Evolutionary conservation across 2,797 vertebrate genomes (phyloP), one percentile per base, ranked within the genome.

Genomic region (Vespertilio murinus): DNA sequence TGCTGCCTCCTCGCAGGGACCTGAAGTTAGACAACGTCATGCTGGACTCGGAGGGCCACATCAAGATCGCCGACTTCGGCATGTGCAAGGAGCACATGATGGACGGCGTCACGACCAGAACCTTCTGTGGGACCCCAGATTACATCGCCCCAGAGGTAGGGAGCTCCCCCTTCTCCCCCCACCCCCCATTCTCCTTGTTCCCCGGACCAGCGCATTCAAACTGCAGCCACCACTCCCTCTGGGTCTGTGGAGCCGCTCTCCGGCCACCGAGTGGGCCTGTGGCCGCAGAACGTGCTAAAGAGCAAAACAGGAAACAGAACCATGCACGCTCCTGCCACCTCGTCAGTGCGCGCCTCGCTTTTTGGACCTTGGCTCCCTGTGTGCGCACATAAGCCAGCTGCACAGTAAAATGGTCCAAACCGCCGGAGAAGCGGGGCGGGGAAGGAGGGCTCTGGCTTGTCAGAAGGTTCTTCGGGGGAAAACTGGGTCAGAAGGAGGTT

Each of bases 1-100:
- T 13, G 33, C 71, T n/a, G 52, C 77, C 97, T 97, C 97, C 96
- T 94, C 91, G 17, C 93, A 99, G 99, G 98, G 99, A 99, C 97
- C 98, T 99, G 97, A 99, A 99, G 98, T 98, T 99, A 94, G 99
- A 99, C 88, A 99, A 99, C 0, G 99, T 99, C 97, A 99, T 99
- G 99, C 95, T 99, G 98, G 99, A 99, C 94, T 98, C 98, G 0
- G 99, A 99, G 97, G 99, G 99, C 67, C 99, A 99, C 97, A 99
- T 99, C 92, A 99, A 99, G 98, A 99, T 99, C 9, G 99, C 99
- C 18, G 99, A 99, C 97, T 99, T 99, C 30, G 99, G 99, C 88
- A 99, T 99, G 99, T 99, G 99, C 97, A 99, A 99, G 97, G 99
- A 99, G 47, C 99, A 99, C 96, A 99, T 99, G 98, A 28, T 88